Conservation (phyloP, 2,888 invertebrate genomes). For the Andrena praecox region DNA sequence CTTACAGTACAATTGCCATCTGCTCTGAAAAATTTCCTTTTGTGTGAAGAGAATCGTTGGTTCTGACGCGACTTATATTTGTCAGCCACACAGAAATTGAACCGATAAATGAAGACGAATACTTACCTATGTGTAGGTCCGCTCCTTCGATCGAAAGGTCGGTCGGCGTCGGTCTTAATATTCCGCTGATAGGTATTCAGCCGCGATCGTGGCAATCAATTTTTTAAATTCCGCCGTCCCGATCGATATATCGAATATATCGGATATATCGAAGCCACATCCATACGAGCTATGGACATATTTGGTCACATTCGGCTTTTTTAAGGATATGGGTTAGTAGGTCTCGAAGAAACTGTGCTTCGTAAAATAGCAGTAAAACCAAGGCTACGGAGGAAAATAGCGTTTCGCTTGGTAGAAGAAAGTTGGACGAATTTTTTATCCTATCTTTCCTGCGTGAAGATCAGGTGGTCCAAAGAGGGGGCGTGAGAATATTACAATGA, state of each 20-base stretch:
- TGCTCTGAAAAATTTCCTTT: neutral
- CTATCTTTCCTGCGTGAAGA: neutral
- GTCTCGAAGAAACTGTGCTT: slow-evolving; percentile 30
- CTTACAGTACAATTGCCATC: neutral
- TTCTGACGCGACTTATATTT: neutral
- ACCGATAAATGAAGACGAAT: neutral
- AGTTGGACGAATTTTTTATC: neutral
- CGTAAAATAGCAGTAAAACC: slow-evolving; percentile 39
- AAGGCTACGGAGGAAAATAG: neutral
- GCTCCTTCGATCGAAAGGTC: slow-evolving; percentile 16
- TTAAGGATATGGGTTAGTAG: slow-evolving; percentile 56
- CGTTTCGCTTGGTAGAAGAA: slow-evolving; percentile 1
- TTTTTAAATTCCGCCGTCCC: slow-evolving; percentile 25
- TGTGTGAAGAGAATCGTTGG: neutral
- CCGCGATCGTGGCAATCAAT: slow-evolving; percentile 28
- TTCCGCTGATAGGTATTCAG: slow-evolving; percentile 11
- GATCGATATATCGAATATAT: slow-evolving; percentile 21
- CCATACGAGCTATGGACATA: slow-evolving; percentile 6
- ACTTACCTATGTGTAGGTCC: too few species aligned
- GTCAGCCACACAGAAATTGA: neutral
- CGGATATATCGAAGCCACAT: neutral
- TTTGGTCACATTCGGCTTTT: slow-evolving; percentile 39
- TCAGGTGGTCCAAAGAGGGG: neutral
- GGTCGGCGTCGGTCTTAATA: slow-evolving; percentile 13
- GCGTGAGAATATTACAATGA: slow-evolving; percentile 6